Evolutionary conservation across 64 coral and sea anemone species (phyloP), one percentile per base, ranked within the genome.

Genomic region (Actinia equina): DNA sequence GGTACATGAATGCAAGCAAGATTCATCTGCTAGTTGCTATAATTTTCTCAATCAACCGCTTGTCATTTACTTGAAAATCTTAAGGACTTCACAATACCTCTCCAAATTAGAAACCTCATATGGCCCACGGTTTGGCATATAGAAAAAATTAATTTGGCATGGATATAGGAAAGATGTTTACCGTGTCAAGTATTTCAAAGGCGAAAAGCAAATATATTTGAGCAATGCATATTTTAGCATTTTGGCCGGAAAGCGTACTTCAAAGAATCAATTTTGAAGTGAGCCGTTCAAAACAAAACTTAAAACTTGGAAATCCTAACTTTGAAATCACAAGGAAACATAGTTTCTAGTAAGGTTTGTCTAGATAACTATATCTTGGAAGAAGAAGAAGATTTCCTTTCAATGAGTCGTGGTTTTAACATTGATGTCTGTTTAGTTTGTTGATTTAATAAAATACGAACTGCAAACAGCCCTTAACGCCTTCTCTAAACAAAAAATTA

Each of bases 211-310:
- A 74, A 74, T 1, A 74, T 74, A 74, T 41, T 74, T 41, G 69
- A 30, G 69, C 69, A 74, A 74, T 41, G 26, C 69, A 74, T 74
- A 74, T 74, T 74, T 74, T 74, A 74, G 15, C 23, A 74, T 74
- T 74, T 74, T 30, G 13, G 69, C 23, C 25, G 69, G 69, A 74
- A 74, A 74, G 25, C n/a, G 14, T 18, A 74, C 69, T 74, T 74
- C 26, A 41, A 74, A 14, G 69, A 74, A 30, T 41, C 26, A 37
- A 13, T 74, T 14, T 23, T 23, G 62, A 65, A 65, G 62, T 23
- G 20, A 65, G 19, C 69, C 9, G n/a, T 74, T 74, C 12, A 30
- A 26, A 74, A 74, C 13, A 74, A 30, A 74, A 74, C 25, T 4
- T 11, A 3, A 11, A 15, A 41, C 46, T 37, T 14, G 65, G 25